Evolutionary conservation across 1,140 invertebrate species (phyloP).

Genomic region (Eupristina koningsbergeri): DNA sequence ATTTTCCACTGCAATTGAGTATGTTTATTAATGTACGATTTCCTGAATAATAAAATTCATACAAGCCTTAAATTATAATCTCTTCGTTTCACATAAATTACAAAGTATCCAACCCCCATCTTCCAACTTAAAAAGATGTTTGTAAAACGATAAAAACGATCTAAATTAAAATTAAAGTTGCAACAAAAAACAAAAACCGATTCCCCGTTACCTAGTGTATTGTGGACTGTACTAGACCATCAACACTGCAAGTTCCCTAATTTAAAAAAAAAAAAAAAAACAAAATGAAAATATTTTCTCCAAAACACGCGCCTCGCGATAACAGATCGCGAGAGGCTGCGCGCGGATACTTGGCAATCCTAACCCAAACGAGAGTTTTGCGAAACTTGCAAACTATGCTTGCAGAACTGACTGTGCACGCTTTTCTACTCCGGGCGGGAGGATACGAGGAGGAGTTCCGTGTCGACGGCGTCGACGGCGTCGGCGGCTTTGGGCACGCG

Average conservation of each 20-base stretch:
- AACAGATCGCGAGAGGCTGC: background rate
- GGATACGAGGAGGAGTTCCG: background rate
- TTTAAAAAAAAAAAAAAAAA: background rate
- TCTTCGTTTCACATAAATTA: background rate
- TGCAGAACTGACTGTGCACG: constrained; percentile 38
- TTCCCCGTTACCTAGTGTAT: too few species aligned
- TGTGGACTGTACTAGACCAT: too few species aligned
- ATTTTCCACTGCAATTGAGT: background rate
- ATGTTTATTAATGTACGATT: background rate
- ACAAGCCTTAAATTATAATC: background rate
- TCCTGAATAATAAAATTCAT: constrained; percentile 5
- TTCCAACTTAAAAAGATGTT: background rate
- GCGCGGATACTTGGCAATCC: background rate
- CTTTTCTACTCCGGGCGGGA: background rate
- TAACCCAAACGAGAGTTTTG: background rate
- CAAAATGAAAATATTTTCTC: too few species aligned
- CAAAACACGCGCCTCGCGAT: background rate
- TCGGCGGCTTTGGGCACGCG: constrained; percentile 30
- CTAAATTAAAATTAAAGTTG: background rate
- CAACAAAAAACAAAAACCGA: too few species aligned
- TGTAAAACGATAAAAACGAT: background rate
- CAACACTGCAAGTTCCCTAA: background rate
- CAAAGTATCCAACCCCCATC: background rate
- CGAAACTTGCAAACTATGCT: constrained; percentile 44
- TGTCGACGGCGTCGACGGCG: constrained; percentile 7